phyloP scores from a whole-genome alignment of 23 tunicate species.

The Aplidium turbinatum region DNA sequence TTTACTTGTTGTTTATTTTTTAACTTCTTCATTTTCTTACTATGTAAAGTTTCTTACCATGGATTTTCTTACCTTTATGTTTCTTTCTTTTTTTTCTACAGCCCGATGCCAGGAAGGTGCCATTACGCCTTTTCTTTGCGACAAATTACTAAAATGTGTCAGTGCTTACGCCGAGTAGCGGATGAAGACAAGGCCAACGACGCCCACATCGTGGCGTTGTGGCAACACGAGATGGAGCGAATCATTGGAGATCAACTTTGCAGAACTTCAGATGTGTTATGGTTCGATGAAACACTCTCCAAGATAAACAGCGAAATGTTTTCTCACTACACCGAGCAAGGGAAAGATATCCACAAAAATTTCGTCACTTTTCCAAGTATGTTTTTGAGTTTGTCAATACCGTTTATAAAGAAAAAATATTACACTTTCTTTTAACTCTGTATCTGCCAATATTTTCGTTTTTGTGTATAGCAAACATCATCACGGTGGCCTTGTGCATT shows the following conservation, averaged over 20 bases:
- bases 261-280: conserved; percentile 65
- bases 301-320: conserved; percentile 47
- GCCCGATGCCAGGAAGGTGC: conserved; percentile 90
- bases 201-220: conserved; percentile 63
- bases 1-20: no score
- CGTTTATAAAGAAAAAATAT: no score
- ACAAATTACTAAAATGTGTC: conserved; percentile 81
- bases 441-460: neutral
- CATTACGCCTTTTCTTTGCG: conserved; percentile 86
- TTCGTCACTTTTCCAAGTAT: conserved; percentile 89
- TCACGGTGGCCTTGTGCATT: no score
- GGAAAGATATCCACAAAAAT: conserved; percentile 20
- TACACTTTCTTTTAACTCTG: no score
- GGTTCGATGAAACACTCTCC: conserved; percentile 68
- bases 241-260: conserved; percentile 80
- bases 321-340: conserved; percentile 29
- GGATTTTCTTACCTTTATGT: no score
- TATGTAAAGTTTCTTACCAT: no score
- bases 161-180: conserved; percentile 73
- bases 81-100: conserved; percentile 4
- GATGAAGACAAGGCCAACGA: conserved; percentile 78
- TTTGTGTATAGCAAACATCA: neutral
- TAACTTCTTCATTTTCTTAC: no score
- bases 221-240: conserved; percentile 90
- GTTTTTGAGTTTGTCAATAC: no score